Percentiles rank a stretch among this genome's conserved stretches.
Evolutionary conservation across 2,888 invertebrate species (phyloP).

Genomic region (Acronicta alni): DNA sequence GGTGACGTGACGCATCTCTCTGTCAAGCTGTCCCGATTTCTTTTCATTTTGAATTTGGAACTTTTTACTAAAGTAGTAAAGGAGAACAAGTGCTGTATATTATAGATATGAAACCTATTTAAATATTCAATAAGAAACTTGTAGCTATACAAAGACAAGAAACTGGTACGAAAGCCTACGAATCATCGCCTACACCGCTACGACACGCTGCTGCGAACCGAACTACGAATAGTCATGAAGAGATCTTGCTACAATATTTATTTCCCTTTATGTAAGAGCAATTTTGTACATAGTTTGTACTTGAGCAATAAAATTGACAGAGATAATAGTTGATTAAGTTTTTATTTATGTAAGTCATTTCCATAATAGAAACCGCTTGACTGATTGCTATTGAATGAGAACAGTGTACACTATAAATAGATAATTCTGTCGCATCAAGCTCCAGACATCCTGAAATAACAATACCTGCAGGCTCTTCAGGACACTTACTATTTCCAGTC

Average conservation of each 20-base stretch:
- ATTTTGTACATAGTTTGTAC: no score
- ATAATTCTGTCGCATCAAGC: no score
- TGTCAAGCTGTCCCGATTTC: neutral
- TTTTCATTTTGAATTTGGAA: slow-evolving; percentile 24
- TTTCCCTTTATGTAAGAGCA: no score
- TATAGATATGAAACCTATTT: no score
- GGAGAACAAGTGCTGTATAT: neutral
- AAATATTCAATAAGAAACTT: no score
- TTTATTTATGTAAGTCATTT: neutral
- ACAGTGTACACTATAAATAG: neutral
- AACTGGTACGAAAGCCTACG: slow-evolving; percentile 1
- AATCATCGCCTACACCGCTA: slow-evolving; percentile 3
- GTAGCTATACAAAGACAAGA: neutral
- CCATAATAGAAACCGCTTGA: no score
- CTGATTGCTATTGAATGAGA: neutral
- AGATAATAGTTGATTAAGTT: neutral
- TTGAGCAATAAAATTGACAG: neutral
- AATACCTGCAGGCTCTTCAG: slow-evolving; percentile 5
- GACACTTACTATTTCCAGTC: slow-evolving; percentile 54
- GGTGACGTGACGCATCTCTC: slow-evolving; percentile 1
- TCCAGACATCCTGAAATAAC: neutral
- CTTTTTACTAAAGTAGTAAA: neutral
- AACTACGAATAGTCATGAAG: neutral
- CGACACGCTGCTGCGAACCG: slow-evolving; percentile 14
- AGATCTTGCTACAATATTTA: neutral